These are phyloP conservation scores for Elymnias hypermnestra DNA, from an alignment of 1,140 invertebrate species.

Conservation along the genomic window DNA sequence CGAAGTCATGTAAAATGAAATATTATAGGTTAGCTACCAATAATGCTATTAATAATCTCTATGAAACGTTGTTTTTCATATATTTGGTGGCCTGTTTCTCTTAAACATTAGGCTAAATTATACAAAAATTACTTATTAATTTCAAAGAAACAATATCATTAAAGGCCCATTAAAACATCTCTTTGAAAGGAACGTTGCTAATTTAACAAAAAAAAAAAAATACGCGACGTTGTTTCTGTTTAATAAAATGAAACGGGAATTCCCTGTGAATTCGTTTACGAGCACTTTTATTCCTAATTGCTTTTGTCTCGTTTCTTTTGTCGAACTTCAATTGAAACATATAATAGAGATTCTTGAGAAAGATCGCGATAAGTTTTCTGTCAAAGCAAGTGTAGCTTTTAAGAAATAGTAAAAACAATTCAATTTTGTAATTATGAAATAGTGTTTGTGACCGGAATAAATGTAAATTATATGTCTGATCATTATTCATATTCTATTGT, in stretches of 20 bases:
- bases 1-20: too few species aligned
- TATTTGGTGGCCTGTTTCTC: too few species aligned
- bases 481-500: too few species aligned
- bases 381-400: too few species aligned
- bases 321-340: slow-evolving; percentile 5
- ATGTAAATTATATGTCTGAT: too few species aligned
- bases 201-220: slow-evolving; percentile 8
- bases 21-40: too few species aligned
- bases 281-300: slow-evolving; percentile 7
- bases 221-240: not conserved
- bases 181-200: not conserved
- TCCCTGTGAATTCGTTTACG: slow-evolving; percentile 5
- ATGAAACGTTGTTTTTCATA: too few species aligned
- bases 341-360: not conserved
- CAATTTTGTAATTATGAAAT: too few species aligned
- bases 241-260: slow-evolving; percentile 4
- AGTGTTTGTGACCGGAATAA: too few species aligned
- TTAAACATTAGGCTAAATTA: too few species aligned
- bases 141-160: not conserved
- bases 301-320: slow-evolving; percentile 5
- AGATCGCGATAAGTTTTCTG: not conserved
- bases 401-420: too few species aligned
- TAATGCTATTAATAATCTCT: too few species aligned
- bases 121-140: not conserved
- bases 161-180: not conserved